A percentile compares a stretch with the other conserved stretches of the same genome.
Evolutionary conservation across 2,113 vertebrate species (phyloP).

Genomic region (Poeciliopsis retropinna): DNA sequence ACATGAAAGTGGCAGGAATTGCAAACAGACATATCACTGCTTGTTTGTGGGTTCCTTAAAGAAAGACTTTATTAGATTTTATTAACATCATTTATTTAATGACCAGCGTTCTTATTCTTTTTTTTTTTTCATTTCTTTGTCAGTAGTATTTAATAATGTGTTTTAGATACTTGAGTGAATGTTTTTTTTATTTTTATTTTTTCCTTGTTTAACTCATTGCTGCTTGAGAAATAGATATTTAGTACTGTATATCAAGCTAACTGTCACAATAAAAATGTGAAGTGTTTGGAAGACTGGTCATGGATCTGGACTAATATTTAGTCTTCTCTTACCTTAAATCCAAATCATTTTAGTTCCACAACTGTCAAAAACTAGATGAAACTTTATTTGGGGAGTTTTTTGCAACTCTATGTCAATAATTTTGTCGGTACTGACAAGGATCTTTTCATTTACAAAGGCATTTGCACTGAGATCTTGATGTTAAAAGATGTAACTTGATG

Average conservation of each 20-base stretch:
- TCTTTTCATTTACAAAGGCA: conserved; percentile 85
- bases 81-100: conserved; percentile 32
- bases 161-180: conserved; percentile 80
- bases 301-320: conserved; percentile 92
- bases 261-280: conserved; percentile 88
- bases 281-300: conserved; percentile 88
- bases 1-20: conserved; percentile 66
- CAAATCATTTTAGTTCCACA: conserved; percentile 81
- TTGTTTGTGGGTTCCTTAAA: too few species aligned
- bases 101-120: conserved; percentile 28
- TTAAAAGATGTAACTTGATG: conserved; percentile 84
- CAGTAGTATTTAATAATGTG: conserved; percentile 41
- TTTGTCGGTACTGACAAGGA: conserved; percentile 80
- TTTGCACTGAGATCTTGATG: conserved; percentile 92
- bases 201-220: conserved; percentile 84
- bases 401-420: conserved; percentile 63
- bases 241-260: conserved; percentile 95
- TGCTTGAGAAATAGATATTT: conserved; percentile 94
- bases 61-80: conserved; percentile 43
- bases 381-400: conserved; percentile 56
- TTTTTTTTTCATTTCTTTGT: conserved; percentile 34
- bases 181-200: conserved; percentile 69
- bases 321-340: conserved; percentile 77
- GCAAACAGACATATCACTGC: too few species aligned
- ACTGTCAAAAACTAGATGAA: conserved; percentile 67